Base-by-base conservation (phyloP, 1,140 invertebrate genomes). In the Drosophila sechellia region DNA sequence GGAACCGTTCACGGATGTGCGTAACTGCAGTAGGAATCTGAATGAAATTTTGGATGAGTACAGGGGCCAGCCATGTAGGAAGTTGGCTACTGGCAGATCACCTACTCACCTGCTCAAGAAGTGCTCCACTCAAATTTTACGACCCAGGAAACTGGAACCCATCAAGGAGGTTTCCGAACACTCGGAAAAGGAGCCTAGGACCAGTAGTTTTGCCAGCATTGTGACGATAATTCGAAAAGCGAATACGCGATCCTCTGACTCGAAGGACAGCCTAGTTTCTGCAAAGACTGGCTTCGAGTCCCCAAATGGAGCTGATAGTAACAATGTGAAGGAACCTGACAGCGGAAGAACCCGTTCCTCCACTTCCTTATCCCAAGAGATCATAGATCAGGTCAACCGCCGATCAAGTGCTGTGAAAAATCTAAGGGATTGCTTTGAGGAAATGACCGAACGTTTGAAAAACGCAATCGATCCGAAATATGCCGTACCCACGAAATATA, bases 1-100 rank as follows among this genome's bases (percentile, higher is more conserved):
- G 46, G 25, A 34, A 4, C 83, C 83, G 1, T 87, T 87, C 12
- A 77, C 84, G 0, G 79, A 87, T 57, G 22, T 63, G 22, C 20
- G 43, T 3, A 84, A 79, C 5, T 66, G 50, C 20, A 20, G 34
- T 4, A 50, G 2, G 4, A 39, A 87, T 53, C 45, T 87, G 0
- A 89, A 84, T 4, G 45, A 42, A 0, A 17, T 86, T 4, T 5
- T 86, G 10, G 60, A 77, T 6, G 15, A 31, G 0, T 87, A 87
- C 43, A 8, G 34, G 17, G 80, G 80, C 35, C 13, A 52, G 5
- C 4, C 31, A 20, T 20, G 49, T 3, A 20, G 5, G 5, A 35
- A 35, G 4, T 34, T n/a, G 31, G 8, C 8, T 31, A 3, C 8
- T 31, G 31, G 31, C 6, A 31, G 2, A 31, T 10, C 31, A 31